phyloP scores from a whole-genome alignment of 2,888 invertebrate species.

The Odontocolon sp. region DNA sequence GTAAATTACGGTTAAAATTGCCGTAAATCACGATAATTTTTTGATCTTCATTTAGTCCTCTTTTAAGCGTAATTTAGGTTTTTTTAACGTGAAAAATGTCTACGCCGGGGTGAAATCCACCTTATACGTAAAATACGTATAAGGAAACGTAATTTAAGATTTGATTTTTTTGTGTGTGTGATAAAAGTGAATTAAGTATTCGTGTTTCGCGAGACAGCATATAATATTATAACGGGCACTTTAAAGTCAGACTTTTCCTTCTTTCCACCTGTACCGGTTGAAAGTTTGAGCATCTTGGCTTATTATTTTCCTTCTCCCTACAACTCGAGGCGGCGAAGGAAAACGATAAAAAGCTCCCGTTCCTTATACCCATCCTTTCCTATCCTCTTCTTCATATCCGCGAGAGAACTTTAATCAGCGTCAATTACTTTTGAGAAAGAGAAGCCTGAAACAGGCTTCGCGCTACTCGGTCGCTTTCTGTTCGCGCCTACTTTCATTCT shows the following conservation, averaged over 20 bases:
- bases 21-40: no score
- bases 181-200: conserved; percentile 27
- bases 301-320: conserved; percentile 11
- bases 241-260: background rate
- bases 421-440: conserved; percentile 67
- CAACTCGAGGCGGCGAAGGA: background rate
- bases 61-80: no score
- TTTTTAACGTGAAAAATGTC: no score
- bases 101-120: no score
- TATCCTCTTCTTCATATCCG: background rate
- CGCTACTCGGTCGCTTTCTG: background rate
- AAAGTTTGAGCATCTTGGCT: conserved; percentile 22
- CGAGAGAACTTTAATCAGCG: conserved; percentile 74
- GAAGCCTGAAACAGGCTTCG: conserved; percentile 64
- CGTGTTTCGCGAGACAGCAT: background rate
- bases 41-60: no score
- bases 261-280: background rate
- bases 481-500: conserved; percentile 53
- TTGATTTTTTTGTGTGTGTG: background rate
- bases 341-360: conserved; percentile 3
- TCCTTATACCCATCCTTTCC: conserved; percentile 1
- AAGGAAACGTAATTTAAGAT: no score
- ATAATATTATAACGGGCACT: conserved; percentile 2
- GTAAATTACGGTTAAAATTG: no score
- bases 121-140: no score